Evolutionary conservation across 2,797 vertebrate species (phyloP), one percentile per base, ranked within the genome.

Genomic region (Pitangus sulphuratus): DNA sequence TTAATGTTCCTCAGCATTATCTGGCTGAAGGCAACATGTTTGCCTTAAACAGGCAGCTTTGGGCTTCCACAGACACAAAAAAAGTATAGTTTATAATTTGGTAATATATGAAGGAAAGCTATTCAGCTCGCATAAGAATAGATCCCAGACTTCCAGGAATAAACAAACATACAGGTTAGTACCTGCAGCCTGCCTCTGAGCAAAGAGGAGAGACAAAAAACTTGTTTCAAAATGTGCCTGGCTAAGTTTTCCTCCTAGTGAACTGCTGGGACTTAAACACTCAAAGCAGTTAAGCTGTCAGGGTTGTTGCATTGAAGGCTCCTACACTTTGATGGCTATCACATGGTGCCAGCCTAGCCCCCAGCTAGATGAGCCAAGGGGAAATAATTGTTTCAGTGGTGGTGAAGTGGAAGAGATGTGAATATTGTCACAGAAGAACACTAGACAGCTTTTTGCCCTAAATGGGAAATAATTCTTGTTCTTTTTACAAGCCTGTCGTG

Each of bases 301-400:
- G 39, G 19, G 31, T 11, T 33, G 45, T 15, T 61, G 35, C 5
- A 70, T 21, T 0, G 5, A 57, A 15, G 8, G 24, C 11, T 81
- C 2, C 2, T 16, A 15, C 3, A 1, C 35, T 62, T 6, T 14
- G 39, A 25, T 2, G 24, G 19, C 6, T 37, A 3, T 21, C 11
- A 3, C 18, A 2, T 9, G 13, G 7, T 54, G 31, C 39, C 66
- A 80, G 58, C 33, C 37, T 8, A 70, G 39, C 22, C 16, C 5
- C 16, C 9, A 15, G 4, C 19, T 20, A 18, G 20, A 50, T 31
- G 15, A 83, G 8, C 39, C 39, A 56, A 21, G 17, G 40, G 14
- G 69, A 81, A 86, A 81, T 75, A 13, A 25, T 30, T 65, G 25
- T 17, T 90, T 48, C 37, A 40, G 61, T 7, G 24, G 8, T 42